Evolutionary conservation across 2,888 invertebrate species (phyloP).

Genomic region (Liopterus haemorrhoidalis): DNA sequence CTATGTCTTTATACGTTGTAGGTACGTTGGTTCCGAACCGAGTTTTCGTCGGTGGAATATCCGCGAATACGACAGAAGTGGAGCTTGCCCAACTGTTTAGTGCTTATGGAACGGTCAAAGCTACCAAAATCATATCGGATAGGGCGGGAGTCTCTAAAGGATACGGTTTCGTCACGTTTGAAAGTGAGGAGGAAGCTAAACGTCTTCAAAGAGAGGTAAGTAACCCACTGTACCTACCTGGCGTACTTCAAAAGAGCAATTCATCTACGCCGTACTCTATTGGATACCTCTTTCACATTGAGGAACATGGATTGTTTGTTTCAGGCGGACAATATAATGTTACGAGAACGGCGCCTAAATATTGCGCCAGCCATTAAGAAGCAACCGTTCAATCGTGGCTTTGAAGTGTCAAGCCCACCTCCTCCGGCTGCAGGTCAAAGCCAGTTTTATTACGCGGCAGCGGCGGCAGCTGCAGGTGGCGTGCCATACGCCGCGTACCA

Average conservation of each 20-base stretch:
- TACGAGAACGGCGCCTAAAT: conserved; percentile 75
- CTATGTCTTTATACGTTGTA: conserved; percentile 34
- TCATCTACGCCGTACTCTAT: no score
- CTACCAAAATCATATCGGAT: conserved; percentile 92
- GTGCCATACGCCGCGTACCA: conserved; percentile 42
- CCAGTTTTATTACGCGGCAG: conserved; percentile 42
- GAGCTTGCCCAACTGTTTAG: conserved; percentile 90
- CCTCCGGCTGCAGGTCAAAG: conserved; percentile 39
- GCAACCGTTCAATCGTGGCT: conserved; percentile 50
- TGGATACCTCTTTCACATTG: no score
- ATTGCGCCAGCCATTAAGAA: conserved; percentile 84
- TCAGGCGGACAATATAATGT: conserved; percentile 67
- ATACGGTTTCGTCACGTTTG: conserved; percentile 80
- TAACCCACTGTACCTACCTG: conserved; percentile 25
- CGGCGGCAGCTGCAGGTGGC: conserved; percentile 43
- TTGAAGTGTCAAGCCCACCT: conserved; percentile 52
- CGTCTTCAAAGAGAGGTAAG: conserved; percentile 64
- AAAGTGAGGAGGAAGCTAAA: conserved; percentile 80
- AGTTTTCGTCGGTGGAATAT: conserved; percentile 95
- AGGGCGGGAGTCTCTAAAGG: conserved; percentile 92
- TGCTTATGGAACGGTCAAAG: conserved; percentile 80
- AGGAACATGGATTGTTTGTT: conserved; percentile 28
- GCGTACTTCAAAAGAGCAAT: no score
- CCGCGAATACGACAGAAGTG: conserved; percentile 85
- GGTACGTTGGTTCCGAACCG: conserved; percentile 89